Conservation (phyloP, 1,140 invertebrate species). For the Caerostris extrusa region DNA sequence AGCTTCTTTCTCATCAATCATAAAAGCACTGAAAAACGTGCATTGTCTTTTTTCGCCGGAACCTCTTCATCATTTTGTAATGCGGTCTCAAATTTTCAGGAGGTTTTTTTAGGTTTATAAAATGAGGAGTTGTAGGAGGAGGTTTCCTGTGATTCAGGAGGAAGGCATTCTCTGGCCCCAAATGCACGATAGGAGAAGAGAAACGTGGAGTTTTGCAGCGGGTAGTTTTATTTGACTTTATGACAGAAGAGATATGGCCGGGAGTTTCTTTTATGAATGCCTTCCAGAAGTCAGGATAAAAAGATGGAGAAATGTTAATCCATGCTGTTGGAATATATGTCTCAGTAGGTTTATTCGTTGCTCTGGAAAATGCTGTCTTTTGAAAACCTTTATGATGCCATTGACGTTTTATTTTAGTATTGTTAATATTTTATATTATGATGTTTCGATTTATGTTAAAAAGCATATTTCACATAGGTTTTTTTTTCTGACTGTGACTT, state of each 20-base stretch:
- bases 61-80: constrained; percentile 56
- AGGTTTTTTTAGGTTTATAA: background rate
- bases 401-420: no score
- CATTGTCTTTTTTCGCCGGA: background rate
- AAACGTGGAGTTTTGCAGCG: background rate
- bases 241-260: constrained; percentile 9
- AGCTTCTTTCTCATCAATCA: constrained; percentile 36
- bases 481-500: no score
- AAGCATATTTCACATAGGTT: no score
- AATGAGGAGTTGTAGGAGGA: background rate
- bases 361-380: no score
- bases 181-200: background rate
- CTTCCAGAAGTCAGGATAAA: background rate
- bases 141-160: constrained; percentile 39
- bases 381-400: no score
- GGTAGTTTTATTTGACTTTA: constrained; percentile 36
- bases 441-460: no score
- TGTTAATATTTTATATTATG: no score
- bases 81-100: constrained; percentile 15
- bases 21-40: constrained; percentile 15
- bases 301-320: background rate
- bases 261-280: background rate
- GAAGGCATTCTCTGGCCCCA: background rate
- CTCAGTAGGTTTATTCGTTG: background rate
- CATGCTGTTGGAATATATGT: background rate